Percentiles rank a stretch among this genome's conserved stretches.
These are phyloP conservation scores for Leucophenga montana DNA, from an alignment of 2,888 invertebrate species.

Conservation along the genomic window DNA sequence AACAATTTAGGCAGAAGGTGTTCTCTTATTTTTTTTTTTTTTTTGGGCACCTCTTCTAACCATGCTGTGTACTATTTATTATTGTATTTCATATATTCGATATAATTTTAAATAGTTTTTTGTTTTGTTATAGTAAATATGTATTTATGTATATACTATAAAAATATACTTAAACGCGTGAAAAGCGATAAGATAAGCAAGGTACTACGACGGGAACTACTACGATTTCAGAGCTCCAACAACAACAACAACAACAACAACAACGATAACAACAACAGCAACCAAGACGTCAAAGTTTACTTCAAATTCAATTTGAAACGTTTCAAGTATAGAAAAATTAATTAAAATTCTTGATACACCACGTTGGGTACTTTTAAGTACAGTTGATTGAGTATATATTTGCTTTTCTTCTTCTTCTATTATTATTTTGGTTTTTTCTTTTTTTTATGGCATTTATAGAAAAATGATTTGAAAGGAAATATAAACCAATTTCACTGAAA, in stretches of 20 bases:
- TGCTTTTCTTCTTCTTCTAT: neutral
- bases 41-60: no score
- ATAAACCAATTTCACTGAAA: no score
- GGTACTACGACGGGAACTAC: neutral
- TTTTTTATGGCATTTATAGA: no score
- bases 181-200: slow-evolving; percentile 10
- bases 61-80: no score
- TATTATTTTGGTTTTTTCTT: no score
- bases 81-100: no score
- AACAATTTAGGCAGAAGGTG: no score
- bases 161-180: slow-evolving; percentile 6
- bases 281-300: no score
- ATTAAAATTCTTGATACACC: slow-evolving; percentile 14
- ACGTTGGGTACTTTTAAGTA: slow-evolving; percentile 5
- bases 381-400: neutral
- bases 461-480: neutral
- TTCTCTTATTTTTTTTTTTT: no score
- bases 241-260: no score
- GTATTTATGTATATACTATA: neutral
- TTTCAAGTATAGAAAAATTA: slow-evolving; percentile 17
- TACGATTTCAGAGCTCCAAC: no score
- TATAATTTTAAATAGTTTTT: slow-evolving; percentile 5
- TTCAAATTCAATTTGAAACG: neutral
- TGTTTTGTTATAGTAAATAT: slow-evolving; percentile 7
- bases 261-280: no score